Conservation (phyloP, 2,113 vertebrate genomes). For the Caloenas nicobarica region DNA sequence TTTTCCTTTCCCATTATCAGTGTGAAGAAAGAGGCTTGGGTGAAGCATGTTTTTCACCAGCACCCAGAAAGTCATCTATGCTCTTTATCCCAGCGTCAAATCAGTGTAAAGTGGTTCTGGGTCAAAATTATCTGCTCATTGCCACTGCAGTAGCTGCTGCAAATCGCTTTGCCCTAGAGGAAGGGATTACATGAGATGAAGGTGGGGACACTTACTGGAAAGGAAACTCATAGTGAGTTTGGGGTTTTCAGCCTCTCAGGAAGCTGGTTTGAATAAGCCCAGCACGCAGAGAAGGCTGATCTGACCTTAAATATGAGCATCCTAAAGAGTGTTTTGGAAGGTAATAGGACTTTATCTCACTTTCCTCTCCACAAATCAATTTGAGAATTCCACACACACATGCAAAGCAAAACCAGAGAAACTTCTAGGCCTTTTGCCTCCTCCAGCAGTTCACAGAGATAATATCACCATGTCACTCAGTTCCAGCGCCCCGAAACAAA, state of each 20-base stretch:
- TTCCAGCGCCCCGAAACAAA: neutral
- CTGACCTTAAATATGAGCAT: neutral
- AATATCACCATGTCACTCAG: neutral
- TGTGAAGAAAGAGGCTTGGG: neutral
- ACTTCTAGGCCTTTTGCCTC: neutral
- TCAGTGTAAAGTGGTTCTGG: neutral
- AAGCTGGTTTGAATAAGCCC: neutral
- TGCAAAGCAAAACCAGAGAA: no score
- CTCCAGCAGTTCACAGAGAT: neutral
- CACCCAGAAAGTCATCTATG: neutral
- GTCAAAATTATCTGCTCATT: neutral
- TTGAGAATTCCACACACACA: neutral
- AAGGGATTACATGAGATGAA: neutral
- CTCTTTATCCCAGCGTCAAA: neutral
- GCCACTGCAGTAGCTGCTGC: neutral
- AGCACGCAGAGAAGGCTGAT: neutral
- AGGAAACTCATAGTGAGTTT: neutral
- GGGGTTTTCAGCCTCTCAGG: neutral
- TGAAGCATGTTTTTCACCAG: neutral
- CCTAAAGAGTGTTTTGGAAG: neutral
- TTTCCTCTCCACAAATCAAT: neutral
- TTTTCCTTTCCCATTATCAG: neutral
- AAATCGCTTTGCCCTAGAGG: neutral
- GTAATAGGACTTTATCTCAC: neutral
- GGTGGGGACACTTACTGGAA: neutral